A percentile compares a stretch with the other conserved stretches of the same genome.
These are phyloP conservation scores for Mactra quadrangularis DNA, from an alignment of 1,140 invertebrate genomes.

Conservation along the genomic window DNA sequence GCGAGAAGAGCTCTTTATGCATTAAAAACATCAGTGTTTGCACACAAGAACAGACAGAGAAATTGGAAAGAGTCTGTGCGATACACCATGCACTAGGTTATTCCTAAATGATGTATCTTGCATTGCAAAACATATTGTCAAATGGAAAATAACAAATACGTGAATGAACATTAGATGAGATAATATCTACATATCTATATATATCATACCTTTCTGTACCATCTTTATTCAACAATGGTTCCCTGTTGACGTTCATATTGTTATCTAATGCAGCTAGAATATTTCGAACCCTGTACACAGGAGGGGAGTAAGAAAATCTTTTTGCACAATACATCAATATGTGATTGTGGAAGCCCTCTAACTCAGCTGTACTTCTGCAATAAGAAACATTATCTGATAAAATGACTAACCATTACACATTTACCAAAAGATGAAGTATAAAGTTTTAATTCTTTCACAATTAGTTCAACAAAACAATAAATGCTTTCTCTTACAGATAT, in stretches of 20 bases:
- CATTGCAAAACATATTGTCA: neutral
- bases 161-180: neutral
- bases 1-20: no score
- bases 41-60: no score
- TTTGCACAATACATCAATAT: constrained; percentile 49
- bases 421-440: neutral
- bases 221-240: constrained; percentile 40
- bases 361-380: constrained; percentile 32
- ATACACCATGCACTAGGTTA: no score
- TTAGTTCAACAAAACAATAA: neutral
- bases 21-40: no score
- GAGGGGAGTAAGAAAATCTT: constrained; percentile 32
- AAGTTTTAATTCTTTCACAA: neutral
- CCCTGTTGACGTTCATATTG: constrained; percentile 21
- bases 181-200: neutral
- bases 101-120: no score
- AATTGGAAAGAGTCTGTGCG: no score
- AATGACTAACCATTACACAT: no score
- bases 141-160: neutral
- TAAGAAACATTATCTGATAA: no score
- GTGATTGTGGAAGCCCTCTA: constrained; percentile 21
- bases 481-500: neutral
- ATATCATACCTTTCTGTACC: constrained; percentile 37
- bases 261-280: constrained; percentile 48
- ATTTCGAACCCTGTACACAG: constrained; percentile 43